A percentile compares a stretch with the other conserved stretches of the same genome.
phyloP scores from a whole-genome alignment of 1,140 invertebrate species.

The Brachionus asplanchnoidis region DNA sequence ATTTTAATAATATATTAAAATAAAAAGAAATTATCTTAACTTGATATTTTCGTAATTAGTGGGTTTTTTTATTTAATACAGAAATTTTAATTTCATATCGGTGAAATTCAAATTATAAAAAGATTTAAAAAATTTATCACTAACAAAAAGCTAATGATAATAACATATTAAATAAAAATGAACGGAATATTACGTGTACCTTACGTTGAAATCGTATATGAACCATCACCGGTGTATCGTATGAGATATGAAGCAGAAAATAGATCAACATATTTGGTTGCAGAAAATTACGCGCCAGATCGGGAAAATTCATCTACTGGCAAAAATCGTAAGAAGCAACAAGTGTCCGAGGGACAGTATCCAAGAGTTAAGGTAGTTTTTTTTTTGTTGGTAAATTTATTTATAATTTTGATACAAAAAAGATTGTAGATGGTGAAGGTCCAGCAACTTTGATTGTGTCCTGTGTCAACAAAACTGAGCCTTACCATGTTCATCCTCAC shows the following conservation, averaged over 20 bases:
- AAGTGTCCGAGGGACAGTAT: neutral
- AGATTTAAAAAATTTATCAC: no score
- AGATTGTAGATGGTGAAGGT: conserved; percentile 9
- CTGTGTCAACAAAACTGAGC: neutral
- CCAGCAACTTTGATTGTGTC: conserved; percentile 18
- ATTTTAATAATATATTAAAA: neutral
- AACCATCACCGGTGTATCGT: neutral
- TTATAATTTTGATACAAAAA: neutral
- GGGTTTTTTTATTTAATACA: neutral
- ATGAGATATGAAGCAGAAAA: conserved; percentile 36
- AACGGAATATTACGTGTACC: neutral
- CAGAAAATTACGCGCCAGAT: neutral
- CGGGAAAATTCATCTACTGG: neutral
- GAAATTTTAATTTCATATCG: neutral
- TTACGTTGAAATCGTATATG: neutral
- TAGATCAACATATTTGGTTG: neutral
- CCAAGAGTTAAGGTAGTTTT: conserved; percentile 4
- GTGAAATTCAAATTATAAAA: no score
- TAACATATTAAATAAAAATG: neutral
- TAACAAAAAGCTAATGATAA: no score
- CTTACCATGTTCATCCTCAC: conserved; percentile 15
- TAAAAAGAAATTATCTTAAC: neutral
- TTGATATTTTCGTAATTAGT: neutral
- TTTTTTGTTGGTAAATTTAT: neutral
- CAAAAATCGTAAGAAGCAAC: neutral